These are phyloP conservation scores for Esperia sulphurella DNA, from an alignment of 2,888 invertebrate species.

Conservation along the genomic window DNA sequence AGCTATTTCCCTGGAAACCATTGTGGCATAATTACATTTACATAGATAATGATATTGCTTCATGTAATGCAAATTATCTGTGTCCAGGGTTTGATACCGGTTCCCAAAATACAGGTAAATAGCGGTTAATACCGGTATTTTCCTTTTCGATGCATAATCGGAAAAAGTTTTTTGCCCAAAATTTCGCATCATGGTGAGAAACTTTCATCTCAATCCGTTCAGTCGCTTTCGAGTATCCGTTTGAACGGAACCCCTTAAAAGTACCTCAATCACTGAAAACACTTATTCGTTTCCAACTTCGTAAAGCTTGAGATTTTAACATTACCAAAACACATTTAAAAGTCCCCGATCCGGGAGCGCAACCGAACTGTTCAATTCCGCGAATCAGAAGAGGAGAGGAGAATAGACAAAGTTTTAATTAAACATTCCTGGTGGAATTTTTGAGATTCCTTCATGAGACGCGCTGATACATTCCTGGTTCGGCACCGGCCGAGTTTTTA, in stretches of 20 bases:
- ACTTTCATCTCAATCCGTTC: too few species aligned
- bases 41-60: constrained; percentile 9
- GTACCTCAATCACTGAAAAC: too few species aligned
- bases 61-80: background rate
- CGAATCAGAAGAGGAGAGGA: constrained; percentile 17
- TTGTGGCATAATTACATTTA: constrained; percentile 7
- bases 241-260: too few species aligned
- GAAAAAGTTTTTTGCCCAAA: too few species aligned
- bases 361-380: constrained; percentile 5
- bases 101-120: too few species aligned
- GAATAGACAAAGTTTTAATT: constrained; percentile 77
- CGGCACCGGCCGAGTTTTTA: constrained; percentile 67
- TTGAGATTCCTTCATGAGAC: constrained; percentile 63
- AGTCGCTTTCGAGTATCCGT: too few species aligned
- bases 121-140: too few species aligned
- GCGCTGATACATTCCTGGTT: constrained; percentile 70
- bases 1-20: constrained; percentile 5
- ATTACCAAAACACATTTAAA: background rate
- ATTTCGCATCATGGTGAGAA: too few species aligned
- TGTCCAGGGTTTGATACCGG: too few species aligned
- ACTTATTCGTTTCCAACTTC: too few species aligned
- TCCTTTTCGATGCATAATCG: too few species aligned
- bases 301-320: too few species aligned
- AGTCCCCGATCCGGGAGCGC: background rate
- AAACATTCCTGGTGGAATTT: constrained; percentile 73